Percentiles rank a stretch among this genome's conserved stretches.
phyloP scores from a whole-genome alignment of 2,113 vertebrate species.

The Pteropus alecto region DNA sequence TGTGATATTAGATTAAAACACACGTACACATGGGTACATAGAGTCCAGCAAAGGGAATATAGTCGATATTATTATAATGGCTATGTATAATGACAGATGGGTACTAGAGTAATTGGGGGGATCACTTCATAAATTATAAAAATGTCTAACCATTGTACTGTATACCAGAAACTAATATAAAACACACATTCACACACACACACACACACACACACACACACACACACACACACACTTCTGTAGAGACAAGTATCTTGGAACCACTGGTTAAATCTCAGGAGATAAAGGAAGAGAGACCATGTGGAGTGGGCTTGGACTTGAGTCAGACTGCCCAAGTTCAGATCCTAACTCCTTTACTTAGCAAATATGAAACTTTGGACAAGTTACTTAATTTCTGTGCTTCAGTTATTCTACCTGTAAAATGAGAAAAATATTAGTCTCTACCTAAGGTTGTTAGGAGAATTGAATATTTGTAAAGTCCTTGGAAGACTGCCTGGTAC shows the following conservation, averaged over 20 bases:
- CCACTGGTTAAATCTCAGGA: not conserved
- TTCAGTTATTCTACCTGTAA: not conserved
- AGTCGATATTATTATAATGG: too few relatives aligned
- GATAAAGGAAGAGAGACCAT: not conserved
- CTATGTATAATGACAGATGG: too few relatives aligned
- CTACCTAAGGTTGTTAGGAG: not conserved
- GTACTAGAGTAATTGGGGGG: too few relatives aligned
- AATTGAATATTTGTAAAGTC: not conserved
- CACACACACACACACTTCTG: not conserved
- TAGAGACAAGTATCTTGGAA: constrained; percentile 28
- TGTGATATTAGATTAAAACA: not conserved
- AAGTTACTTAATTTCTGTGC: not conserved
- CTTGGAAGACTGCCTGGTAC: not conserved
- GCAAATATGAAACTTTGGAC: not conserved
- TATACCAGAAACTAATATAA: too few relatives aligned
- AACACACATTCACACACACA: not conserved
- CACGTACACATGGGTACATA: not conserved
- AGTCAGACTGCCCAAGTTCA: not conserved
- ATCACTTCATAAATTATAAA: too few relatives aligned
- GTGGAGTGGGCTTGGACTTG: not conserved
- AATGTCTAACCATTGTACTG: too few relatives aligned
- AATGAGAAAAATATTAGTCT: not conserved
- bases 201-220: not conserved
- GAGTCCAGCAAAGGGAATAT: too few relatives aligned
- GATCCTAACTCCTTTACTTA: not conserved